Conservation (phyloP, 2,113 vertebrate genomes). For the Tympanuchus pallidicinctus region DNA sequence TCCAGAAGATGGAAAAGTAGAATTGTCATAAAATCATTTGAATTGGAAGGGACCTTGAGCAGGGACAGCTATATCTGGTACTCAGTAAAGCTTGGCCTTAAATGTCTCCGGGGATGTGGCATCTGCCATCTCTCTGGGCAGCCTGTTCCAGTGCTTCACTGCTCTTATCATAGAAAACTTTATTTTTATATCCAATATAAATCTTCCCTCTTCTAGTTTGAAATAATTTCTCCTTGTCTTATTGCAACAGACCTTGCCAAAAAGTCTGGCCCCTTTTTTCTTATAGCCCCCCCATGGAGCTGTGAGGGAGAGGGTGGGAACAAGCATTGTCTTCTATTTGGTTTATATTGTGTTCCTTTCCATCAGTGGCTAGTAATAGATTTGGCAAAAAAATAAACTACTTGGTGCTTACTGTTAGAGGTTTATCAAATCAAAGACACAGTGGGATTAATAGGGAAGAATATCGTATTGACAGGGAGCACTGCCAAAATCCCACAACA, state of each 20-base stretch:
- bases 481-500: neutral
- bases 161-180: no score
- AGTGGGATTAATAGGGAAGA: slow-evolving; percentile 4
- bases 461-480: neutral
- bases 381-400: slow-evolving; percentile 25
- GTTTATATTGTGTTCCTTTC: neutral
- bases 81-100: neutral
- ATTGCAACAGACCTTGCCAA: neutral
- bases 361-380: neutral
- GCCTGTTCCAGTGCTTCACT: neutral
- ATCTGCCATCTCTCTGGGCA: neutral
- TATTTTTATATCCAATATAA: neutral
- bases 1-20: neutral
- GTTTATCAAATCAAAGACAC: slow-evolving; percentile 27
- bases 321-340: neutral
- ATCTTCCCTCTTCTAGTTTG: neutral
- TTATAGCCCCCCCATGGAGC: no score
- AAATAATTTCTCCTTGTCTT: neutral
- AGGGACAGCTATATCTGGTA: neutral
- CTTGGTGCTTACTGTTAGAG: neutral
- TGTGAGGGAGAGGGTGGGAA: neutral
- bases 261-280: neutral
- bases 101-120: neutral
- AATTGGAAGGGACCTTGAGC: neutral
- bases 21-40: neutral